Conservation (phyloP, 2,797 vertebrate species). For the Tadarida brasiliensis region DNA sequence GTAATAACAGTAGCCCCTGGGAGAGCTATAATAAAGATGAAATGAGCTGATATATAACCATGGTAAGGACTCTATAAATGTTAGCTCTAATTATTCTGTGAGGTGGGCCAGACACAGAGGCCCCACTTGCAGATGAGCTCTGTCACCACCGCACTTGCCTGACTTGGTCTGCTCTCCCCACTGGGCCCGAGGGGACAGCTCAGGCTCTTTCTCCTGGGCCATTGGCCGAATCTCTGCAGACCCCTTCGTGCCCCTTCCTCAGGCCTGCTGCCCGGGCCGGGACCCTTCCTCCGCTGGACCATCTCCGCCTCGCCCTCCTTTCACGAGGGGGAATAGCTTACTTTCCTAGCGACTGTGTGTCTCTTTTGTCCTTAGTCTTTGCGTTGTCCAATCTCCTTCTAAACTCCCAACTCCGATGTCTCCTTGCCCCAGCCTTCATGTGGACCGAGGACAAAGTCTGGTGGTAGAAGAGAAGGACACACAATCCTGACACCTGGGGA, state of each 20-base stretch:
- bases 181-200: not conserved
- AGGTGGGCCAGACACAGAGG: not conserved
- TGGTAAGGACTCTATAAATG: not conserved
- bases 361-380: not conserved
- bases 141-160: not conserved
- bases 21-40: not conserved
- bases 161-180: not conserved
- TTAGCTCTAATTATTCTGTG: not conserved
- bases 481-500: not conserved
- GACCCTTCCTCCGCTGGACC: not conserved
- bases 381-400: not conserved
- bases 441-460: not conserved
- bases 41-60: not conserved
- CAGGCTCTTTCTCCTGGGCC: not conserved
- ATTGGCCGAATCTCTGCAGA: not conserved
- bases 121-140: not conserved
- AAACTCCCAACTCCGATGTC: not conserved
- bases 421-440: not conserved
- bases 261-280: not conserved
- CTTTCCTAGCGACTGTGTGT: not conserved
- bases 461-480: not conserved
- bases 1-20: not conserved
- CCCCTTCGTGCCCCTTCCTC: not conserved
- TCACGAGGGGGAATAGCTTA: not conserved
- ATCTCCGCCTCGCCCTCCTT: not conserved